Percentiles rank a stretch among this genome's conserved stretches.
These are phyloP conservation scores for Numenius arquata DNA, from an alignment of 2,113 vertebrate genomes.

Conservation along the genomic window DNA sequence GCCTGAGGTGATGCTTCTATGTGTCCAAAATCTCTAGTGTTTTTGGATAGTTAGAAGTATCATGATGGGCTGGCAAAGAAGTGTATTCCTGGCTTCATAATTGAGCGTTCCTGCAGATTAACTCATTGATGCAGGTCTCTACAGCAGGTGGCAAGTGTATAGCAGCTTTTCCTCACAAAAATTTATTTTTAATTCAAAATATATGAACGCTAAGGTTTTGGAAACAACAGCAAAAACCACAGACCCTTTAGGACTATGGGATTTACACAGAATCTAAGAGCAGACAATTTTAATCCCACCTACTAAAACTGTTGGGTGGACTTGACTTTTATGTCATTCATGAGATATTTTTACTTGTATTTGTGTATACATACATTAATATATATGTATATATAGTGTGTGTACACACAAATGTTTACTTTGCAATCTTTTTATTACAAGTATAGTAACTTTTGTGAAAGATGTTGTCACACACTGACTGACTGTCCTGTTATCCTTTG, in stretches of 20 bases:
- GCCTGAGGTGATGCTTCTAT: background rate
- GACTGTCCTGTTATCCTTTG: background rate
- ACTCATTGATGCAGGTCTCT: background rate
- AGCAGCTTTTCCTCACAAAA: background rate
- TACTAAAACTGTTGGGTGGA: background rate
- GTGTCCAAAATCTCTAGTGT: background rate
- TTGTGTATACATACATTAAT: background rate
- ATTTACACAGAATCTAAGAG: background rate
- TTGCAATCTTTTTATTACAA: background rate
- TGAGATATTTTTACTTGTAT: background rate
- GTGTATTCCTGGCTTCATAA: background rate
- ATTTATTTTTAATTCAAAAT: background rate
- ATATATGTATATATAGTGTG: no score
- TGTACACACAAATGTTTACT: background rate
- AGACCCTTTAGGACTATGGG: background rate
- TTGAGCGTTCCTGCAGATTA: background rate
- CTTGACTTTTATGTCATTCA: background rate
- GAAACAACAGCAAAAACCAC: background rate
- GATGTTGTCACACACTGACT: background rate
- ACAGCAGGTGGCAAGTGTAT: background rate
- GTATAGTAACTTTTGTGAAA: background rate
- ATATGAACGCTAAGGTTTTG: background rate
- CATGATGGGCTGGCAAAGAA: accelerated
- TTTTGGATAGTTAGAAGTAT: background rate
- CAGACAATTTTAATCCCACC: background rate